These are phyloP conservation scores for Hydroisotoma schaefferi DNA, from an alignment of 2,888 invertebrate genomes.

Conservation along the genomic window DNA sequence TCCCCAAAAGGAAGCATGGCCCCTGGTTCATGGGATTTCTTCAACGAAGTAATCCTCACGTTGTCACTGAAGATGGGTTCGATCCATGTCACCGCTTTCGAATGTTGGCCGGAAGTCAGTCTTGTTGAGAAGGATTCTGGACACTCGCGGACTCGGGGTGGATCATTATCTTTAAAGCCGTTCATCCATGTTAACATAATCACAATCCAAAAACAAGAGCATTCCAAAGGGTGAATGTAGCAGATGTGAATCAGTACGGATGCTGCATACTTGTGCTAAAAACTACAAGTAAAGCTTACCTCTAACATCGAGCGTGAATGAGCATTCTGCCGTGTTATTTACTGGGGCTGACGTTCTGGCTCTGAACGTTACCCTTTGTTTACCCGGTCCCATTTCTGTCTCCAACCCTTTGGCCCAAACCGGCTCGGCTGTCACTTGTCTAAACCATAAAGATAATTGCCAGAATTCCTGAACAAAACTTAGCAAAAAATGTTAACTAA, in stretches of 20 bases:
- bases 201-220: background rate
- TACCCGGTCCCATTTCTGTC: constrained; percentile 55
- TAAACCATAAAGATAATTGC: constrained; percentile 35
- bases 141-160: constrained; percentile 56
- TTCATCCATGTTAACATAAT: background rate
- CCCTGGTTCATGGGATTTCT: constrained; percentile 54
- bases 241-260: too few species aligned
- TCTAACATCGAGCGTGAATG: constrained; percentile 53
- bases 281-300: constrained; percentile 36
- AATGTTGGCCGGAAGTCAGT: constrained; percentile 52
- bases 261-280: too few species aligned
- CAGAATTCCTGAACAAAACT: background rate
- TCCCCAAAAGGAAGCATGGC: constrained; percentile 54
- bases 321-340: constrained; percentile 55
- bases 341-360: constrained; percentile 55
- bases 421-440: constrained; percentile 57
- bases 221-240: background rate
- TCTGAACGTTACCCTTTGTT: constrained; percentile 56
- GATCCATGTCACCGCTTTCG: constrained; percentile 54
- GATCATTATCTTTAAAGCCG: constrained; percentile 53
- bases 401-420: constrained; percentile 57
- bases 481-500: background rate
- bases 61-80: constrained; percentile 57
- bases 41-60: constrained; percentile 52
- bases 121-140: constrained; percentile 52